Conservation (phyloP, 2,113 vertebrate species). For the Coryphaenoides rupestris region DNA sequence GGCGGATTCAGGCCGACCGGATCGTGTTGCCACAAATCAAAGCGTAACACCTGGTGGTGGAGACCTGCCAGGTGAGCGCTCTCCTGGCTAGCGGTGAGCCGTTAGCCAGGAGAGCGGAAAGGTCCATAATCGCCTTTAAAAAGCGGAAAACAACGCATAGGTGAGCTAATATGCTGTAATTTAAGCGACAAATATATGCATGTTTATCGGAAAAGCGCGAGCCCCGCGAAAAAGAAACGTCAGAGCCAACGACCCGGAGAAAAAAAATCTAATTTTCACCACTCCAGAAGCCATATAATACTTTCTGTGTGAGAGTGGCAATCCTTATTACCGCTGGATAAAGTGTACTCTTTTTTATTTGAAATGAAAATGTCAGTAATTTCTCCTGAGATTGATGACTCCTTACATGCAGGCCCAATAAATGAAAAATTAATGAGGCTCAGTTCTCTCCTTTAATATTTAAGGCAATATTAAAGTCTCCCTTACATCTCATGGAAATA, state of each 20-base stretch:
- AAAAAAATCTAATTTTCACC: slow-evolving; percentile 61
- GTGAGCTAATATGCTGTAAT: slow-evolving; percentile 53
- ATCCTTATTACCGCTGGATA: slow-evolving; percentile 79
- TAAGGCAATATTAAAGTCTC: slow-evolving; percentile 84
- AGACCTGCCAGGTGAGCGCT: slow-evolving; percentile 38
- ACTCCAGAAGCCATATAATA: slow-evolving; percentile 71
- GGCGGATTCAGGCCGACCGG: slow-evolving; percentile 61
- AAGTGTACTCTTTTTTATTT: slow-evolving; percentile 84
- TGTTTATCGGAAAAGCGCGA: slow-evolving; percentile 30
- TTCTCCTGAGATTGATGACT: slow-evolving; percentile 80
- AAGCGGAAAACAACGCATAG: slow-evolving; percentile 21
- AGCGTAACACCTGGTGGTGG: slow-evolving; percentile 47
- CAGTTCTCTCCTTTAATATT: slow-evolving; percentile 84
- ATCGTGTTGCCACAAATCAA: slow-evolving; percentile 55
- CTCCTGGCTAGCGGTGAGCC: slow-evolving; percentile 42
- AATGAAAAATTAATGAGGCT: slow-evolving; percentile 85
- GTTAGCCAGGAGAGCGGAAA: slow-evolving; percentile 53
- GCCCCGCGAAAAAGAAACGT: too few species aligned
- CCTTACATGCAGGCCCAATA: slow-evolving; percentile 78
- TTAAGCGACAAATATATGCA: slow-evolving; percentile 54
- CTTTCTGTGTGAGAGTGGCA: slow-evolving; percentile 65
- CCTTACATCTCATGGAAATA: slow-evolving; percentile 77
- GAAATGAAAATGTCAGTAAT: slow-evolving; percentile 85
- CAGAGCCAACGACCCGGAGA: slow-evolving; percentile 48
- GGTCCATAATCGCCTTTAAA: slow-evolving; percentile 45